Evolutionary conservation across 64 coral and sea anemone genomes (phyloP).

Genomic region (Pocillopora verrucosa): DNA sequence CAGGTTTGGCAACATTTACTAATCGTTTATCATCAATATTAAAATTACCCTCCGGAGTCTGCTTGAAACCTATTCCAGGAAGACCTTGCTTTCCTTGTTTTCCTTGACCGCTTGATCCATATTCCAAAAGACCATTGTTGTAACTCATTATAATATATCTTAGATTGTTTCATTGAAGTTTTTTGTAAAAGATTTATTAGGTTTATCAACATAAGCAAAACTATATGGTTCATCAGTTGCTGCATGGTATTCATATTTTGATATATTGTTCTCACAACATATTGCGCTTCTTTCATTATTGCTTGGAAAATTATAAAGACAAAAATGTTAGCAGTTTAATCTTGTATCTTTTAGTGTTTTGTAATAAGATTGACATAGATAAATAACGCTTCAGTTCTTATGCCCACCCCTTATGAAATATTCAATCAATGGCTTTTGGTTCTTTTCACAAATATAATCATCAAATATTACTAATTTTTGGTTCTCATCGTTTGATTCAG

Average conservation of each 20-base stretch:
- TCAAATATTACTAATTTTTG: conserved; percentile 25
- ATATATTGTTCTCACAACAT: background rate
- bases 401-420: conserved; percentile 37
- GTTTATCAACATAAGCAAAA: conserved; percentile 8
- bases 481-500: background rate
- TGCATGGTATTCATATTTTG: background rate
- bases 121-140: background rate
- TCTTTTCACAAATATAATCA: conserved; percentile 33
- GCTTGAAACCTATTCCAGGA: background rate
- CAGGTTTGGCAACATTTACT: background rate
- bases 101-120: background rate
- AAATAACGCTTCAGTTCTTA: conserved; percentile 36
- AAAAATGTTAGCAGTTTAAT: conserved; percentile 46
- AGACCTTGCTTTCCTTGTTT: background rate
- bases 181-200: background rate
- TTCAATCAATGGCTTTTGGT: conserved; percentile 3
- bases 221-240: background rate
- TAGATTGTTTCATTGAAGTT: conserved; percentile 10
- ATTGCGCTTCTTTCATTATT: background rate
- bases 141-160: background rate
- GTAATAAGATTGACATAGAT: conserved; percentile 31
- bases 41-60: background rate
- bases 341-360: conserved; percentile 30
- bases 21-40: background rate
- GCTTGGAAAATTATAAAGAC: background rate